Percentiles rank a stretch among this genome's conserved stretches.
Conservation (phyloP, 35 echinoderm and acorn worm genomes). For the Ophiothrix spiculata region DNA sequence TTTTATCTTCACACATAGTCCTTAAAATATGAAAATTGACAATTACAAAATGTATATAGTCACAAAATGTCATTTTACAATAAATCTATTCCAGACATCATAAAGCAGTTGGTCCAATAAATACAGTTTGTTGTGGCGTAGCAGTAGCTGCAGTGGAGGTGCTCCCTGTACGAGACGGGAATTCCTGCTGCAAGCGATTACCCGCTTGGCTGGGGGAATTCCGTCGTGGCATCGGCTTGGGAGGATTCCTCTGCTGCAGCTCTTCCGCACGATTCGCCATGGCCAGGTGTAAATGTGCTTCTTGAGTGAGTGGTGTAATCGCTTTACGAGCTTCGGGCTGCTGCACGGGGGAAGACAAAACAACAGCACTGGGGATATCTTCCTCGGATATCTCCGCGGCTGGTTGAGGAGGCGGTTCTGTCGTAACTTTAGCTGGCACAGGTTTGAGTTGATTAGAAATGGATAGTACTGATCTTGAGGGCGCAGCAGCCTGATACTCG, state of each 20-base stretch:
- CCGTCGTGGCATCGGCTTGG: neutral
- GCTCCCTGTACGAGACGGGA: too few relatives aligned
- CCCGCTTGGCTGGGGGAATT: neutral
- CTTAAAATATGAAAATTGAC: neutral
- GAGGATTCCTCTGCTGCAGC: neutral
- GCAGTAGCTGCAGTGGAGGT: too few relatives aligned
- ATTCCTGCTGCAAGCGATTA: neutral
- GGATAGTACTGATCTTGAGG: neutral
- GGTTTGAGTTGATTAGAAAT: neutral
- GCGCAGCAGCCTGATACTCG: neutral
- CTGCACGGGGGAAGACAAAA: slow-evolving; percentile 1
- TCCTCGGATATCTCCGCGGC: neutral
- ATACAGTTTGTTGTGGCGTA: neutral
- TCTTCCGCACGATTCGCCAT: neutral
- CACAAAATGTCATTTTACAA: neutral
- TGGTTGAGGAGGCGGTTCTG: neutral
- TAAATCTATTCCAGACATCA: neutral
- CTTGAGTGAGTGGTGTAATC: neutral
- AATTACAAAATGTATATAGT: neutral
- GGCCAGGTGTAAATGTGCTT: neutral
- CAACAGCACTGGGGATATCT: neutral
- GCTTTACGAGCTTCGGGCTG: neutral
- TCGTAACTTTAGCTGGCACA: neutral
- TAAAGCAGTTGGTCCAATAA: neutral
- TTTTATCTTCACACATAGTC: too few relatives aligned